Conservation (phyloP, 2,888 invertebrate genomes). For the Phaedon cochleariae region DNA sequence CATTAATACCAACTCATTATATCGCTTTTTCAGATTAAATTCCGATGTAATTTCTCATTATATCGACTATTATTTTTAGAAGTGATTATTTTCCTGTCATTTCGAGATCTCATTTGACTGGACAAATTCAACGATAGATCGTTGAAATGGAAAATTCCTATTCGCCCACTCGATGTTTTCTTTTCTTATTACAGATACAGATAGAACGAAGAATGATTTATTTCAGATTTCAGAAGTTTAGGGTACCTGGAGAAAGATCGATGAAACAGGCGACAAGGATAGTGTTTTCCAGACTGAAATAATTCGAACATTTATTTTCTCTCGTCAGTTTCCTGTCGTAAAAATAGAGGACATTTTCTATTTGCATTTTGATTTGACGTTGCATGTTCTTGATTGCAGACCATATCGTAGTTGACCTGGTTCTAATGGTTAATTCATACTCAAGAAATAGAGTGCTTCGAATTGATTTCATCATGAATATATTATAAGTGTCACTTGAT, state of each 20-base stretch:
- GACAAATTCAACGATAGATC: neutral
- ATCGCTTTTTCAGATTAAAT: too few relatives aligned
- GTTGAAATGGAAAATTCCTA: neutral
- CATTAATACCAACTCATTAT: too few relatives aligned
- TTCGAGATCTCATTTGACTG: neutral
- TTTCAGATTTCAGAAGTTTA: neutral
- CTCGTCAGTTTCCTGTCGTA: neutral
- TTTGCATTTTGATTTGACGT: neutral
- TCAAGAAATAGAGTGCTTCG: too few relatives aligned
- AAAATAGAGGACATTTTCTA: neutral
- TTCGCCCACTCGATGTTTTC: neutral
- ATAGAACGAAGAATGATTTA: neutral
- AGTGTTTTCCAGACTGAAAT: neutral
- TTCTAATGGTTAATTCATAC: too few relatives aligned
- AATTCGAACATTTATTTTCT: neutral
- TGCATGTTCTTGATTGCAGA: neutral
- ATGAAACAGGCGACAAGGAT: neutral
- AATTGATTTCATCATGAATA: too few relatives aligned
- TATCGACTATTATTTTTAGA: neutral
- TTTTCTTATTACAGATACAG: neutral
- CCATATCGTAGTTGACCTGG: neutral
- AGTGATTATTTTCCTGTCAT: neutral
- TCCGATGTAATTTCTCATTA: too few relatives aligned
- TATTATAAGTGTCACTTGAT: too few relatives aligned
- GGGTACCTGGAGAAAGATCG: neutral